Evolutionary conservation across 2,113 vertebrate species (phyloP).

Genomic region (Trachemys scripta): DNA sequence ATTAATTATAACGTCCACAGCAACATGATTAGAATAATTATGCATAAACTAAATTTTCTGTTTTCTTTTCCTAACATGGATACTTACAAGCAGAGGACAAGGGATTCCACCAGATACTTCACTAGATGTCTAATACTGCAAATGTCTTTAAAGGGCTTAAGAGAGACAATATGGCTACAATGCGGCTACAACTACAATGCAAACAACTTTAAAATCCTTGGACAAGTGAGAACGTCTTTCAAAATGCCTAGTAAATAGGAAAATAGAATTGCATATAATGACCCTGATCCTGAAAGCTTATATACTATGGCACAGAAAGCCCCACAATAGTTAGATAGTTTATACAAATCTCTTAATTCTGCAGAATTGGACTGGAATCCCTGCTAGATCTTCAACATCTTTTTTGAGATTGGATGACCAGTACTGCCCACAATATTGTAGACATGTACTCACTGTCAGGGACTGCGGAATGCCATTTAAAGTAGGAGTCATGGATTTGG

Average conservation of each 20-base stretch:
- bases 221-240: neutral
- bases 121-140: neutral
- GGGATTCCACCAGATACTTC: neutral
- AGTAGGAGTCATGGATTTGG: neutral
- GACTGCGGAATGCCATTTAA: neutral
- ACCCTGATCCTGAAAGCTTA: neutral
- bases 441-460: neutral
- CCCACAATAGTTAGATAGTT: neutral
- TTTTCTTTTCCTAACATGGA: neutral
- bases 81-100: neutral
- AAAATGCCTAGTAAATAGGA: neutral
- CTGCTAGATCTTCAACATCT: neutral
- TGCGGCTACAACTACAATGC: no score
- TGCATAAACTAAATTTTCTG: neutral
- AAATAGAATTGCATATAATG: neutral
- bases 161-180: neutral
- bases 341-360: neutral
- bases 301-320: neutral
- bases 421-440: neutral
- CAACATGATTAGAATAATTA: neutral
- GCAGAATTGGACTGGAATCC: neutral
- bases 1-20: neutral
- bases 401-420: neutral
- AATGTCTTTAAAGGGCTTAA: neutral
- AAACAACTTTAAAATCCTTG: neutral